These are phyloP conservation scores for Glaucidium brasilianum DNA, from an alignment of 2,113 vertebrate genomes.

Conservation along the genomic window DNA sequence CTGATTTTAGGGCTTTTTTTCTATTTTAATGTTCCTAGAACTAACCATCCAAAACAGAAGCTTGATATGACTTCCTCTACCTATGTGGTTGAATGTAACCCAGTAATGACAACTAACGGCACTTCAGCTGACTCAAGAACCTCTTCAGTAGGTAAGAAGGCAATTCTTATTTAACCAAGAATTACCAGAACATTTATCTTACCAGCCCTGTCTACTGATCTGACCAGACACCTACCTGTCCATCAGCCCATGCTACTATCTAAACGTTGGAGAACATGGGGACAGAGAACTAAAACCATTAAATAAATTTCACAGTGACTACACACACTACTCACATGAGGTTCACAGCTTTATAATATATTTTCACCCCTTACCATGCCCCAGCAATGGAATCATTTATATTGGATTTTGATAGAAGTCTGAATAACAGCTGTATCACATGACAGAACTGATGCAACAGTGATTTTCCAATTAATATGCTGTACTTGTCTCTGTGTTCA, in stretches of 20 bases:
- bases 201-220: not conserved
- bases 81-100: not conserved
- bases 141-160: not conserved
- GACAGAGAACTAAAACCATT: not conserved
- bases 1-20: not conserved
- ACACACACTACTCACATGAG: not conserved
- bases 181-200: not conserved
- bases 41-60: not conserved
- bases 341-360: not conserved
- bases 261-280: not conserved
- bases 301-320: not conserved
- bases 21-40: not conserved
- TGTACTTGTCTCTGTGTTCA: not conserved
- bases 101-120: accelerated
- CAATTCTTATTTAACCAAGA: not conserved
- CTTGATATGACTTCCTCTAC: not conserved
- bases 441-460: not conserved
- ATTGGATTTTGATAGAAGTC: not conserved
- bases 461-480: not conserved
- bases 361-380: not conserved
- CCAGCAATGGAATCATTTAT: not conserved
- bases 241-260: not conserved
- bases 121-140: not conserved
- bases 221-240: not conserved
- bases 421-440: not conserved